Percentiles rank a stretch among this genome's conserved stretches.
Evolutionary conservation across 2,797 vertebrate species (phyloP).

Genomic region (Cirrhinus mrigala): DNA sequence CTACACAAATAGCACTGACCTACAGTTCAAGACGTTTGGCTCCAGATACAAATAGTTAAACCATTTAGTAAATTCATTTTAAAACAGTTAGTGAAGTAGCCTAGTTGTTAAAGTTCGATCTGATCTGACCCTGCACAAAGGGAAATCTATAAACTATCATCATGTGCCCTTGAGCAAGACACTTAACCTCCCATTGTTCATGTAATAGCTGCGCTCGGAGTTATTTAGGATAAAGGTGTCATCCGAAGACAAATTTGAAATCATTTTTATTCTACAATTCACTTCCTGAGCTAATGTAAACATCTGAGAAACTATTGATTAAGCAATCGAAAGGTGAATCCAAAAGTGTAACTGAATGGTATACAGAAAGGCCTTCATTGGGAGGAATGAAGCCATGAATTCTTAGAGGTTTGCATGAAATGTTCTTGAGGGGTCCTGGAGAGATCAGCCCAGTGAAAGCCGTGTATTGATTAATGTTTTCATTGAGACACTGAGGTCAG

Average conservation of each 20-base stretch:
- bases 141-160: background rate
- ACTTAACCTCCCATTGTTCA: background rate
- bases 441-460: conserved; percentile 11
- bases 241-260: background rate
- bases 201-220: background rate
- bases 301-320: background rate
- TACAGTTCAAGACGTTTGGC: background rate
- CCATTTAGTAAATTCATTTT: background rate
- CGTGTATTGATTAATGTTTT: conserved; percentile 29
- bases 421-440: background rate
- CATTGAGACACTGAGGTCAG: conserved; percentile 27
- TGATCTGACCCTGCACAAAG: background rate
- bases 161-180: conserved; percentile 1
- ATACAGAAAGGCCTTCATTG: background rate
- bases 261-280: background rate
- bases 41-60: background rate
- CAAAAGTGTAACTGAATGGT: background rate
- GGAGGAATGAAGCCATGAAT: background rate
- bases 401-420: conserved; percentile 10
- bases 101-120: background rate
- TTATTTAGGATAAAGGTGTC: background rate
- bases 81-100: background rate
- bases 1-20: background rate
- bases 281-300: background rate
- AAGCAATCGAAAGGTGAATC: background rate